Evolutionary conservation across 2,113 vertebrate species (phyloP).

Genomic region (Dryoscopus gambensis): DNA sequence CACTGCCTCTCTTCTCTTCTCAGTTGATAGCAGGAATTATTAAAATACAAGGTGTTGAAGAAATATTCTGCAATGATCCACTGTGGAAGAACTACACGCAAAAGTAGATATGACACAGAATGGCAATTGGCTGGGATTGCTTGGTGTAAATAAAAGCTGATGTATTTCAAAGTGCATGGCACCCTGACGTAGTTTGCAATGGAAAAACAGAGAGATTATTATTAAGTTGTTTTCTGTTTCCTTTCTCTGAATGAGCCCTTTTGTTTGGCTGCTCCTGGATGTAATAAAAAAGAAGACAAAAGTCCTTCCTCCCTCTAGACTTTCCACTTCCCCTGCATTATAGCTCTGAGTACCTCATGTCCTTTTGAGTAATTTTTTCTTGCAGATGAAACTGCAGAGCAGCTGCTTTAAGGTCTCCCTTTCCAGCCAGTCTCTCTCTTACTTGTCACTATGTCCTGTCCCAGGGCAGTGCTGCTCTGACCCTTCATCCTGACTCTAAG

Average conservation of each 20-base stretch:
- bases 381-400: not conserved
- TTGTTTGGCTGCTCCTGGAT: not conserved
- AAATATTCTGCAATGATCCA: not conserved
- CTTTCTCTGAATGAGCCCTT: not conserved
- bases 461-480: not conserved
- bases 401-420: not conserved
- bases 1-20: not conserved
- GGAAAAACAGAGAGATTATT: not conserved
- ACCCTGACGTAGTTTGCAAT: not conserved
- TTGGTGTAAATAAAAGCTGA: not conserved
- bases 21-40: not conserved
- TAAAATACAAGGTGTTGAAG: not conserved
- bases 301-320: not conserved
- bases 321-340: not conserved
- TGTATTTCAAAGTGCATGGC: not conserved
- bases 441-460: fast-evolving
- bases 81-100: not conserved
- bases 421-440: not conserved
- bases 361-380: not conserved
- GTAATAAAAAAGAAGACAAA: not conserved
- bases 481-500: not conserved
- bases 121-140: not conserved
- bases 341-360: not conserved
- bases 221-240: not conserved
- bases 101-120: not conserved